Evolutionary conservation across 2,888 invertebrate genomes (phyloP).

Genomic region (Lasioglossum malachurum): DNA sequence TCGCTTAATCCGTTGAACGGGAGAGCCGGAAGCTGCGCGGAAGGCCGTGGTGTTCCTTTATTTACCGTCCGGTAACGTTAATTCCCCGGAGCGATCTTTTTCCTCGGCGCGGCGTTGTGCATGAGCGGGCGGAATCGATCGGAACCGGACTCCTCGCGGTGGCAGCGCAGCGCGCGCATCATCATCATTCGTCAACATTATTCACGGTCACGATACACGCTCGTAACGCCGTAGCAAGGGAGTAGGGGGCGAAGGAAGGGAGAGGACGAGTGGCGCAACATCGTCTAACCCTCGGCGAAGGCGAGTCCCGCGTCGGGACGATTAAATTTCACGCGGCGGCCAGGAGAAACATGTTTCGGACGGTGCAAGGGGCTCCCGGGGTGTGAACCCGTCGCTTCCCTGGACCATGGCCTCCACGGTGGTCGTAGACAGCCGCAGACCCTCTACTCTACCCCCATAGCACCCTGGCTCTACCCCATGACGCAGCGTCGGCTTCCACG

Average conservation of each 20-base stretch:
- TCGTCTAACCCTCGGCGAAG: slow-evolving; percentile 55
- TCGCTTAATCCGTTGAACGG: slow-evolving; percentile 28
- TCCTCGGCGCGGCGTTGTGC: background rate
- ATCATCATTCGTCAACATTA: slow-evolving; percentile 76
- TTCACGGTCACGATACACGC: slow-evolving; percentile 72
- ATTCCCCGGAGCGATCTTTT: slow-evolving; percentile 34
- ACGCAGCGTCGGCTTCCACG: slow-evolving; percentile 72
- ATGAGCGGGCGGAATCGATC: slow-evolving; percentile 35
- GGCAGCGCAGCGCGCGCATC: slow-evolving; percentile 52
- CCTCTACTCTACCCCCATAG: slow-evolving; percentile 8
- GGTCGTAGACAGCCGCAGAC: slow-evolving; percentile 54
- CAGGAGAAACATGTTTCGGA: slow-evolving; percentile 61
- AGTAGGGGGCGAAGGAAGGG: background rate
- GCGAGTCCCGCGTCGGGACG: slow-evolving; percentile 67
- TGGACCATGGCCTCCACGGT: slow-evolving; percentile 50
- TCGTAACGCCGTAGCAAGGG: slow-evolving; percentile 30
- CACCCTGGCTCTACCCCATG: slow-evolving; percentile 46
- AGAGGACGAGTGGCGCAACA: slow-evolving; percentile 34
- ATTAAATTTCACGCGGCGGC: slow-evolving; percentile 77
- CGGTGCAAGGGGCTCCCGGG: slow-evolving; percentile 32
- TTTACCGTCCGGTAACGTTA: slow-evolving; percentile 19
- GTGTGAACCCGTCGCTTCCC: slow-evolving; percentile 57
- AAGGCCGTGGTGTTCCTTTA: slow-evolving; percentile 11
- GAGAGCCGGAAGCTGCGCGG: background rate
- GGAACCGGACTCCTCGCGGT: slow-evolving; percentile 13